Conservation (phyloP, 2,888 invertebrate species). For the Caradrina clavipalpis region DNA sequence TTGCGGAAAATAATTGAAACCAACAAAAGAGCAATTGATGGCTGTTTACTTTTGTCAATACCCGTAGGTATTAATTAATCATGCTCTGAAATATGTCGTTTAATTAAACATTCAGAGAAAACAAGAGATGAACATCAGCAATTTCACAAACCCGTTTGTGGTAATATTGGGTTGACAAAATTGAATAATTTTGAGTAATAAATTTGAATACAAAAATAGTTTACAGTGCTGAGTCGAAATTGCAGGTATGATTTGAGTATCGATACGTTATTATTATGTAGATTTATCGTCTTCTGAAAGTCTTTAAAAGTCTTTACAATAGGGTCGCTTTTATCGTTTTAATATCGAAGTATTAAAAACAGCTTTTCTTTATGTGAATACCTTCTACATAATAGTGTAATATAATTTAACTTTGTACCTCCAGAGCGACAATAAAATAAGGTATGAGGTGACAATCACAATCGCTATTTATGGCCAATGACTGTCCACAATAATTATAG, state of each 20-base stretch:
- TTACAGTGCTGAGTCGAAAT: slow-evolving; percentile 31
- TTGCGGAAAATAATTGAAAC: slow-evolving; percentile 8
- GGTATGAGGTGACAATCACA: slow-evolving; percentile 68
- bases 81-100: slow-evolving; percentile 13
- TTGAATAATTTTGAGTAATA: slow-evolving; percentile 50
- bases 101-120: slow-evolving; percentile 25
- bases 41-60: slow-evolving; percentile 28
- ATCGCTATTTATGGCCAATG: slow-evolving; percentile 72
- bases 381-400: background rate
- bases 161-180: slow-evolving; percentile 29
- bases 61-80: slow-evolving; percentile 11
- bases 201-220: slow-evolving; percentile 19
- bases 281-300: slow-evolving; percentile 23
- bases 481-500: slow-evolving; percentile 74
- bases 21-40: slow-evolving; percentile 9
- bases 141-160: slow-evolving; percentile 30
- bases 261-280: slow-evolving; percentile 32
- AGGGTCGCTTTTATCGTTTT: slow-evolving; percentile 14
- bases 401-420: slow-evolving; percentile 17
- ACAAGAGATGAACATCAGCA: slow-evolving; percentile 28
- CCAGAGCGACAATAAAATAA: slow-evolving; percentile 55
- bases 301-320: slow-evolving; percentile 20
- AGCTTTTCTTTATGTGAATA: slow-evolving; percentile 3
- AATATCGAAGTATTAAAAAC: background rate
- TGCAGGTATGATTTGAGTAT: slow-evolving; percentile 24